phyloP scores from a whole-genome alignment of 2,888 invertebrate species.

The Heliconius ismenius region DNA sequence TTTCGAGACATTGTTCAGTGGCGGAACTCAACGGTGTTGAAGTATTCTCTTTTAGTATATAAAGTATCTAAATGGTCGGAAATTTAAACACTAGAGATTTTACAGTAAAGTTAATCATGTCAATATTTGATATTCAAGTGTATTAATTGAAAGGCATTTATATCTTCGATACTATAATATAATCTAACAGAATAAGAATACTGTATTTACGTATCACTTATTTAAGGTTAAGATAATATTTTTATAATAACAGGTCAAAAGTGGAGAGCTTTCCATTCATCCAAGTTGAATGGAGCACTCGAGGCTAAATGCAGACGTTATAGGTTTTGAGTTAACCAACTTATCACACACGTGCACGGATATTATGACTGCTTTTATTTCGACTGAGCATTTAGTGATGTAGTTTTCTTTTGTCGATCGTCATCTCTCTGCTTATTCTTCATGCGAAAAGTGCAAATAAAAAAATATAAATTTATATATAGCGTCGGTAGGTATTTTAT shows the following conservation, averaged over 20 bases:
- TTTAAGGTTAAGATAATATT: constrained; percentile 12
- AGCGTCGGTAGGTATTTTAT: background rate
- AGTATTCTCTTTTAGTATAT: background rate
- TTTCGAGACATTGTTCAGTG: too few species aligned
- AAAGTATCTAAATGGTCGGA: background rate
- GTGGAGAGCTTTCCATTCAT: constrained; percentile 35
- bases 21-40: background rate
- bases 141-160: background rate
- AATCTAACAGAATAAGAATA: background rate
- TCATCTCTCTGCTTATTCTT: background rate
- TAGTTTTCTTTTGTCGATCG: constrained; percentile 36
- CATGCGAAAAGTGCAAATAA: background rate
- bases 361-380: constrained; percentile 76
- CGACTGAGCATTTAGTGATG: constrained; percentile 56
- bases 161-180: background rate
- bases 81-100: background rate
- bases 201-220: background rate
- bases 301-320: constrained; percentile 45
- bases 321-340: constrained; percentile 37
- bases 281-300: constrained; percentile 40
- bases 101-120: too few species aligned
- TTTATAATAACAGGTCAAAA: constrained; percentile 21
- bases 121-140: too few species aligned
- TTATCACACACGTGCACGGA: constrained; percentile 66
- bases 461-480: background rate